Conservation (phyloP, 2,113 vertebrate genomes). For the Oreochromis tanganicae region DNA sequence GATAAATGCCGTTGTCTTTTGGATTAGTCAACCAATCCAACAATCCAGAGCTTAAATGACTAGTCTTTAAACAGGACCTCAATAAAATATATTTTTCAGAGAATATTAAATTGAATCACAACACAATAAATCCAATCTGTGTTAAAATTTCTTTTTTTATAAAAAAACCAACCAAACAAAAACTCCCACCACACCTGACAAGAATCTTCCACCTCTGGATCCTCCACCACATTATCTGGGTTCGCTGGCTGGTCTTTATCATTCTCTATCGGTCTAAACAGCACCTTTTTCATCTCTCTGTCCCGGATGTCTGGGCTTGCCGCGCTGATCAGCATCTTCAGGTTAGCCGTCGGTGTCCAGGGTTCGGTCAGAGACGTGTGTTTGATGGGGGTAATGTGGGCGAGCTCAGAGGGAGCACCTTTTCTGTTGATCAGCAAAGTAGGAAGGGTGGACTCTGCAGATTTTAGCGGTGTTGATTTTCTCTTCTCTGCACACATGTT, state of each 20-base stretch:
- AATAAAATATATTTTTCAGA: background rate
- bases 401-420: constrained; percentile 71
- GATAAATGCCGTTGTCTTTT: background rate
- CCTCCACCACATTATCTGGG: constrained; percentile 27
- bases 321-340: constrained; percentile 93
- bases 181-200: constrained; percentile 69
- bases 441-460: constrained; percentile 58
- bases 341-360: constrained; percentile 92
- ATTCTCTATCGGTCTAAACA: constrained; percentile 84
- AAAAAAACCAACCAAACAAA: background rate
- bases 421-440: constrained; percentile 72
- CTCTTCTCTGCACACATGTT: constrained; percentile 81
- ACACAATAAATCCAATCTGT: background rate
- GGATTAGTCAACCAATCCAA: background rate
- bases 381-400: constrained; percentile 84
- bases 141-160: background rate
- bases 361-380: constrained; percentile 77
- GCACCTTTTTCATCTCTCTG: constrained; percentile 89
- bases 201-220: constrained; percentile 36
- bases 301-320: constrained; percentile 91
- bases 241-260: background rate
- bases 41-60: background rate
- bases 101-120: background rate
- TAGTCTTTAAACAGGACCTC: background rate
- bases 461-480: constrained; percentile 79